Evolutionary conservation across 2,888 invertebrate genomes (phyloP).

Genomic region (Calliopum simillimum): DNA sequence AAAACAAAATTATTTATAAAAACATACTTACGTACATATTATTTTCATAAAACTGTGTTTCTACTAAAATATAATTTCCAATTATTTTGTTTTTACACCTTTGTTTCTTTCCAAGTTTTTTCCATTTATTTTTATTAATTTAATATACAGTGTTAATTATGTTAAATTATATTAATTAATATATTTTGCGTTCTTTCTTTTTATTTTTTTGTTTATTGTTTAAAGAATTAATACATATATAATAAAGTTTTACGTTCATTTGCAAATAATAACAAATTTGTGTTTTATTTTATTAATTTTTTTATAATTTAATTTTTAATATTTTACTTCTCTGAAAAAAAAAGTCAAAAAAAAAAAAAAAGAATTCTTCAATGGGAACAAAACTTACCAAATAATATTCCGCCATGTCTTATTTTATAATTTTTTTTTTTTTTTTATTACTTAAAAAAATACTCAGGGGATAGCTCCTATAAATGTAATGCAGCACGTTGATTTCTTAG

Average conservation of each 20-base stretch:
- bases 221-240: conserved; percentile 5
- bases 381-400: no score
- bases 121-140: conserved; percentile 33
- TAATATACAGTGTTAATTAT: conserved; percentile 20
- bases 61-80: conserved; percentile 2
- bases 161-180: conserved; percentile 32
- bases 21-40: no score
- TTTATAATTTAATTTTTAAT: no score
- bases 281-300: conserved; percentile 22
- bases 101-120: conserved; percentile 22
- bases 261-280: conserved; percentile 10
- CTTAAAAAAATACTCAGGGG: no score
- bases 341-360: no score
- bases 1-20: no score
- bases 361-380: no score
- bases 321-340: no score
- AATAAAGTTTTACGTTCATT: conserved; percentile 30
- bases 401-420: no score
- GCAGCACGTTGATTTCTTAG: no score
- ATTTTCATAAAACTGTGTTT: conserved; percentile 19
- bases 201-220: conserved; percentile 27
- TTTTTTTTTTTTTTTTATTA: no score
- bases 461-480: no score
- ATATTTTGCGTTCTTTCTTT: conserved; percentile 23
- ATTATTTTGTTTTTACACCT: conserved; percentile 24